Percentiles rank a stretch among this genome's conserved stretches.
Evolutionary conservation across 2,113 vertebrate genomes (phyloP).

Genomic region (Perognathus longimembris): DNA sequence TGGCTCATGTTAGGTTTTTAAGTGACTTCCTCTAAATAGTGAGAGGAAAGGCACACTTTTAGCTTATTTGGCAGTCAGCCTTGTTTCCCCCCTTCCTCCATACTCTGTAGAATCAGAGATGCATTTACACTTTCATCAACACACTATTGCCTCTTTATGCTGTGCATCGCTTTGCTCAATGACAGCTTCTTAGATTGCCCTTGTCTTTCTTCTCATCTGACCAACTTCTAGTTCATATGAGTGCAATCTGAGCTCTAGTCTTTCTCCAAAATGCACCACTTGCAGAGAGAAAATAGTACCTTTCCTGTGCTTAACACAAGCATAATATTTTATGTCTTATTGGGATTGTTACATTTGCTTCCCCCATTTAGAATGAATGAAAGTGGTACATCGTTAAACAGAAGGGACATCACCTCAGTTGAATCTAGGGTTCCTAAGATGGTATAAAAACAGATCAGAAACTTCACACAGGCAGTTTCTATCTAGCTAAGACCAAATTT

Average conservation of each 20-base stretch:
- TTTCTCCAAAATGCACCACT: background rate
- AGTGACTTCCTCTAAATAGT: background rate
- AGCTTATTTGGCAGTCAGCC: background rate
- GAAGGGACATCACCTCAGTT: background rate
- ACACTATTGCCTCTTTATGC: background rate
- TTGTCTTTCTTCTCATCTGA: constrained; percentile 14
- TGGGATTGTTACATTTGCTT: background rate
- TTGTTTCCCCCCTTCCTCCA: background rate
- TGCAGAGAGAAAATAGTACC: background rate
- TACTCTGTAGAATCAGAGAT: background rate
- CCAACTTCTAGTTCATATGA: background rate
- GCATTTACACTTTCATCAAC: background rate
- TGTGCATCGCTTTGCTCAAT: background rate
- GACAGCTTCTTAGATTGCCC: background rate
- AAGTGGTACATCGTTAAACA: background rate
- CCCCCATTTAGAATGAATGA: background rate
- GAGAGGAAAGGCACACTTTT: background rate
- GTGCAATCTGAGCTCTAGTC: background rate
- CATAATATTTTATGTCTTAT: background rate
- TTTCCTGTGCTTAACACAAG: background rate
- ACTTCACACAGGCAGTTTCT: background rate
- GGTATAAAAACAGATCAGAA: background rate
- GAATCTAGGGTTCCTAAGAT: background rate
- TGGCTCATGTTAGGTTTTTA: background rate
- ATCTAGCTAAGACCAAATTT: background rate